Evolutionary conservation across 2,797 vertebrate species (phyloP).

Genomic region (Ataeniobius toweri): DNA sequence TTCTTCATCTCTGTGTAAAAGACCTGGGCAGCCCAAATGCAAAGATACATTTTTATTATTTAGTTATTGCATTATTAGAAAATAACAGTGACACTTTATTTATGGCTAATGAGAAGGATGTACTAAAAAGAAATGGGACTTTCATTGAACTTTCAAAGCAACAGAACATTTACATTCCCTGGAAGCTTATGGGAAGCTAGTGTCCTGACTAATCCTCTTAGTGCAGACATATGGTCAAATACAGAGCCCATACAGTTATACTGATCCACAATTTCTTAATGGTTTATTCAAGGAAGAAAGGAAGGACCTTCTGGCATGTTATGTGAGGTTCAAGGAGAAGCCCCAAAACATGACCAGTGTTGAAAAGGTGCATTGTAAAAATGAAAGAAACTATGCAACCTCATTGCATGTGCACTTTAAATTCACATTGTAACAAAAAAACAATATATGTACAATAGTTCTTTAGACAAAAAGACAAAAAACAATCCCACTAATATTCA

Average conservation of each 20-base stretch:
- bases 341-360: neutral
- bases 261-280: slow-evolving; percentile 61
- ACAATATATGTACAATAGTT: neutral
- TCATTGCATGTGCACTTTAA: neutral
- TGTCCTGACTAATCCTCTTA: slow-evolving; percentile 75
- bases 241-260: slow-evolving; percentile 47
- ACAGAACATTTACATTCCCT: slow-evolving; percentile 42
- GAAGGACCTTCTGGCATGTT: neutral
- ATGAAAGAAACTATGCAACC: neutral
- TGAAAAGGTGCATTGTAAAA: neutral
- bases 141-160: slow-evolving; percentile 41
- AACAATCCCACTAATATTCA: neutral
- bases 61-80: neutral
- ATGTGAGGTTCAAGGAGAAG: neutral
- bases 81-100: slow-evolving; percentile 6
- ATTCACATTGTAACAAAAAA: neutral
- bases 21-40: slow-evolving; percentile 75
- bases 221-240: slow-evolving; percentile 73
- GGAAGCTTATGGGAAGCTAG: slow-evolving; percentile 43
- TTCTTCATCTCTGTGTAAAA: slow-evolving; percentile 88
- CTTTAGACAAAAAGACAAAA: neutral
- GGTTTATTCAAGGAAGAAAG: slow-evolving; percentile 20
- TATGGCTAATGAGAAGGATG: slow-evolving; percentile 1
- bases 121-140: slow-evolving; percentile 24
- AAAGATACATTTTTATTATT: neutral